phyloP scores from a whole-genome alignment of 2,888 invertebrate species.

The Schizaphis graminum region DNA sequence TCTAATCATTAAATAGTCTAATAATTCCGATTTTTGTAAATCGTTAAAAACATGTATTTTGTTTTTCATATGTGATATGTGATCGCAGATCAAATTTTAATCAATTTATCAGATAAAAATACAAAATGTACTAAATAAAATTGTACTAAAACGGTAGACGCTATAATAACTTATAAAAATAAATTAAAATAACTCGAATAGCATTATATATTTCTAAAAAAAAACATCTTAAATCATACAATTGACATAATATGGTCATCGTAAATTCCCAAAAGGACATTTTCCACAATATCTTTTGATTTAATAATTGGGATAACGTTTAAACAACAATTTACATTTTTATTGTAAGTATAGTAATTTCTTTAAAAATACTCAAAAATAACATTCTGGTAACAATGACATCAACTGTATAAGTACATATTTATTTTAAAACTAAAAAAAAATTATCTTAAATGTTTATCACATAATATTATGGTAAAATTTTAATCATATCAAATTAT shows the following conservation, averaged over 20 bases:
- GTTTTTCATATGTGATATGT: no score
- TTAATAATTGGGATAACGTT: background rate
- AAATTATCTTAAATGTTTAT: background rate
- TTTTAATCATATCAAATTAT: background rate
- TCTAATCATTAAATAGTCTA: no score
- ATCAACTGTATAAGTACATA: background rate
- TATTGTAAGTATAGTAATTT: background rate
- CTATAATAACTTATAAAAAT: background rate
- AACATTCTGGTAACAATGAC: background rate
- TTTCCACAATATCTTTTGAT: background rate
- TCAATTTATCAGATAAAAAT: background rate
- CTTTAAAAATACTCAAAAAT: background rate
- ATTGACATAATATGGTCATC: background rate
- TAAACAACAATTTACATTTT: background rate
- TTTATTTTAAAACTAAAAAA: background rate
- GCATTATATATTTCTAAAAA: background rate
- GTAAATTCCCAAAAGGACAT: background rate
- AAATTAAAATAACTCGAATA: background rate
- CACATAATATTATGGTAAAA: slow-evolving; percentile 12
- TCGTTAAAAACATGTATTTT: no score
- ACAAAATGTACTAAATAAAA: background rate
- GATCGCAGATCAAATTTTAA: background rate
- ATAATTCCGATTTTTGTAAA: no score
- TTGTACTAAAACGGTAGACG: background rate
- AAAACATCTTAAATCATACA: background rate